Evolutionary conservation across 2,888 invertebrate genomes (phyloP), one percentile per base, ranked within the genome.

Genomic region (Limnephilus rhombicus): DNA sequence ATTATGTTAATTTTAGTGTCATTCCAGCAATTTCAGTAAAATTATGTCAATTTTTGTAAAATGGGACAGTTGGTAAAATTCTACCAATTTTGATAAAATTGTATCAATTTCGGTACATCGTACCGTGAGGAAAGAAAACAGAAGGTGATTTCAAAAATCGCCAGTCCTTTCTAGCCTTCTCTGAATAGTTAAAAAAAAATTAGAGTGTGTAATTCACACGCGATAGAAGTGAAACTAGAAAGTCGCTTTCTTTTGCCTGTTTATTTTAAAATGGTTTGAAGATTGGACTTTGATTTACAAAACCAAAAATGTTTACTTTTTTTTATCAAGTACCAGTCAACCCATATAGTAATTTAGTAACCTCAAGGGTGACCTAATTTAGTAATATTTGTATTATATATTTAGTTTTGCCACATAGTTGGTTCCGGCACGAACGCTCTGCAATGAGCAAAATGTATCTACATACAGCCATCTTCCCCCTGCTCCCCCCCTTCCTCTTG

Each of bases 381-480:
- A 68, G 0, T 68, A 24, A 68, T 68, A 68, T 5, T 41, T 41
- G 0, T 41, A 7, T 41, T 9, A 37, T 37, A 37, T 18, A 24
- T 68, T 68, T 68, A 68, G 24, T 68, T 68, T 68, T 68, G 68
- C 1, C 68, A 68, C 68, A 68, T 68, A 68, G 68, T 68, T 68
- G 68, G 2, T 68, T 68, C n/a, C n/a, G 68, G 68, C 24, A 68
- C n/a, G n/a, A 68, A 9, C 24, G 24, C 68, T 68, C 68, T 68
- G 24, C 68, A 68, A 68, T 24, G 37, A 90, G 82, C 90, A 90
- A 88, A 89, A 89, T 89, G 49, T 88, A 89, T 82, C 97, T 96
- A 95, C 98, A 97, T 94, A 97, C 97, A 94, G 98, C 97, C 94
- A 98, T 97, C 96, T 98, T 98, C 94, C 97, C 97, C 94, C 98